Percentiles rank a stretch among this genome's conserved stretches.
These are phyloP conservation scores for Acrobasis consociella DNA, from an alignment of 2,888 invertebrate species.

Conservation along the genomic window DNA sequence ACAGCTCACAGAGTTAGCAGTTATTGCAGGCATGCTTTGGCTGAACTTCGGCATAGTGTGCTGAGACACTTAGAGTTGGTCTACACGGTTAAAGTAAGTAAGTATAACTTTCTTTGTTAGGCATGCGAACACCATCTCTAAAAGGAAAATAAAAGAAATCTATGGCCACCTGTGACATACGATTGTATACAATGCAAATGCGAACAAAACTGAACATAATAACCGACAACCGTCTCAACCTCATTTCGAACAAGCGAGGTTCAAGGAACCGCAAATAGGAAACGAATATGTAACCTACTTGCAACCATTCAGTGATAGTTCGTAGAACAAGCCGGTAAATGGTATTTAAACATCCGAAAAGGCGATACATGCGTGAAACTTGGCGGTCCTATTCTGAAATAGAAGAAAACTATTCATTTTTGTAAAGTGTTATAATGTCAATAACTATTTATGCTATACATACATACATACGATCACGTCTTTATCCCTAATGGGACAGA, in stretches of 20 bases:
- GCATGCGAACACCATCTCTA: no score
- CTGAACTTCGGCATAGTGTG: no score
- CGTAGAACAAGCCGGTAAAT: constrained; percentile 41
- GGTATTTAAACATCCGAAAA: constrained; percentile 50
- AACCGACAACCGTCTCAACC: constrained; percentile 15
- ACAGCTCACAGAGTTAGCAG: no score
- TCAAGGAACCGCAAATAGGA: constrained; percentile 41
- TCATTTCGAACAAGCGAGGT: constrained; percentile 28
- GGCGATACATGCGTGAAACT: constrained; percentile 40
- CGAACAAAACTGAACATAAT: constrained; percentile 20
- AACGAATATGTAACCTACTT: constrained; percentile 35
- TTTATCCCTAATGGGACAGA: no score
- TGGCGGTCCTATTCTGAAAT: constrained; percentile 42
- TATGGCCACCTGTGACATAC: constrained; percentile 22
- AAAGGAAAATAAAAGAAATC: constrained; percentile 4
- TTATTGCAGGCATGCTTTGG: no score
- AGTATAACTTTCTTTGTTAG: no score
- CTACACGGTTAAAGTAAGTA: no score
- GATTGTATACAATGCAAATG: constrained; percentile 22
- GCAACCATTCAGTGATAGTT: constrained; percentile 27
- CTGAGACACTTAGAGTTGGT: no score
- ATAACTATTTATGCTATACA: no score
- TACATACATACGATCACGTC: no score
- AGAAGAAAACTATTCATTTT: neutral
- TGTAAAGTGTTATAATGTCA: no score